phyloP scores from a whole-genome alignment of 2,888 invertebrate species.

The Acleris holmiana region DNA sequence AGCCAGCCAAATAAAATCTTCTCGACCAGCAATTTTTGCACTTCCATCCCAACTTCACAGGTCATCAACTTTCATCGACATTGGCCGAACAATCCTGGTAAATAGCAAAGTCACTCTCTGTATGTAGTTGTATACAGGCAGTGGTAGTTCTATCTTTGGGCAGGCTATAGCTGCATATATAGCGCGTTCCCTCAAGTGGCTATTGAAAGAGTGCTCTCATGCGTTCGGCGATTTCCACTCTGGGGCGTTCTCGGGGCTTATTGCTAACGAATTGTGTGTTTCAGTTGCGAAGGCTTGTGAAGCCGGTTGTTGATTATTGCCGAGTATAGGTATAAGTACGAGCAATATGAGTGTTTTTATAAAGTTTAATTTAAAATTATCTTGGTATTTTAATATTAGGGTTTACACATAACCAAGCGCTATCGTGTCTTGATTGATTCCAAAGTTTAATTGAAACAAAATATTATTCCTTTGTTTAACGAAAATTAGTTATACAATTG shows the following conservation, averaged over 20 bases:
- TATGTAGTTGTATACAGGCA: background rate
- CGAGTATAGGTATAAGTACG: no score
- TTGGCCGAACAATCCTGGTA: slow-evolving; percentile 11
- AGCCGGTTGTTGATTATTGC: background rate
- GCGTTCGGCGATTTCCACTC: slow-evolving; percentile 27
- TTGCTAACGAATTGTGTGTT: slow-evolving; percentile 30
- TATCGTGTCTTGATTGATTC: no score
- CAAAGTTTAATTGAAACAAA: no score
- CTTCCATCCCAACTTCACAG: slow-evolving; percentile 20
- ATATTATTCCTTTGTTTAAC: no score
- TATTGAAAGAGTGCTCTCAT: slow-evolving; percentile 25
- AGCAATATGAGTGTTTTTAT: no score
- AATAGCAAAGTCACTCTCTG: slow-evolving; percentile 12
- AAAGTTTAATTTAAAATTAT: no score
- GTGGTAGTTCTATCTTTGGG: slow-evolving; percentile 4
- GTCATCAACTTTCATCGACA: slow-evolving; percentile 33
- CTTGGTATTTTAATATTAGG: no score
- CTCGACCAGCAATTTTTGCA: background rate
- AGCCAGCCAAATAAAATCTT: no score
- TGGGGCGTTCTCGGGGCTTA: slow-evolving; percentile 12
- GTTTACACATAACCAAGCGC: no score
- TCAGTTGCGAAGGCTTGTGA: background rate
- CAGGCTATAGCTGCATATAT: slow-evolving; percentile 7
- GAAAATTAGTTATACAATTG: no score
- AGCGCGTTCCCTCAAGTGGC: slow-evolving; percentile 19